phyloP scores from a whole-genome alignment of 2,797 vertebrate genomes.

The Xiphophorus birchmanni region DNA sequence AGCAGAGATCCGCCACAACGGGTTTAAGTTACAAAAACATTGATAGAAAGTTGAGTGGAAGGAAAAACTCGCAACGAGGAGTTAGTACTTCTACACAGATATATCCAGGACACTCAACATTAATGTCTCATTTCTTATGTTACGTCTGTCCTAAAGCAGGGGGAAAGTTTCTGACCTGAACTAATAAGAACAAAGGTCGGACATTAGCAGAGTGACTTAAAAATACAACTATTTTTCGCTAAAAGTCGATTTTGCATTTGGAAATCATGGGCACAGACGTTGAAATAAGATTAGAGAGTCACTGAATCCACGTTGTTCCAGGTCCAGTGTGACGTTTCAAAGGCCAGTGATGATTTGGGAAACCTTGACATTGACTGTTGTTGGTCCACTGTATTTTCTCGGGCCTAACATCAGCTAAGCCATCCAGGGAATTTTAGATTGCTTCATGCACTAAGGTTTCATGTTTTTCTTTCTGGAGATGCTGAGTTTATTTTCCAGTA shows the following conservation, averaged over 20 bases:
- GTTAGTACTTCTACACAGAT: neutral
- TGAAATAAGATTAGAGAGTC: neutral
- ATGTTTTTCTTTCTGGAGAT: neutral
- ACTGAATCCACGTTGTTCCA: neutral
- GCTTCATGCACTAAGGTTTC: neutral
- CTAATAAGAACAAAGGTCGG: neutral
- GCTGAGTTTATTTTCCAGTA: neutral
- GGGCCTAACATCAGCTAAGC: neutral
- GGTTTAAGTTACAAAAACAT: neutral
- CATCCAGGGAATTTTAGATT: neutral
- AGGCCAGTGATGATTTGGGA: too few relatives aligned
- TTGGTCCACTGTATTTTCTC: too few relatives aligned
- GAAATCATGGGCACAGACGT: neutral
- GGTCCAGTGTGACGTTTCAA: neutral
- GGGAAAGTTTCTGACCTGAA: neutral
- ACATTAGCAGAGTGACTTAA: neutral
- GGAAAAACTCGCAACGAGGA: neutral
- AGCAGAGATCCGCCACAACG: neutral
- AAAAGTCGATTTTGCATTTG: neutral
- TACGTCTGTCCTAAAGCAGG: neutral
- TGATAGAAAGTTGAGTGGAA: neutral
- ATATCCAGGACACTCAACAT: neutral
- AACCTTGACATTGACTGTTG: too few relatives aligned
- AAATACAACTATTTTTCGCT: neutral
- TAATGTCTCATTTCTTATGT: neutral